Evolutionary conservation across 92 coral and sea anemone genomes (phyloP).

Genomic region (Virgularia gustaviana): DNA sequence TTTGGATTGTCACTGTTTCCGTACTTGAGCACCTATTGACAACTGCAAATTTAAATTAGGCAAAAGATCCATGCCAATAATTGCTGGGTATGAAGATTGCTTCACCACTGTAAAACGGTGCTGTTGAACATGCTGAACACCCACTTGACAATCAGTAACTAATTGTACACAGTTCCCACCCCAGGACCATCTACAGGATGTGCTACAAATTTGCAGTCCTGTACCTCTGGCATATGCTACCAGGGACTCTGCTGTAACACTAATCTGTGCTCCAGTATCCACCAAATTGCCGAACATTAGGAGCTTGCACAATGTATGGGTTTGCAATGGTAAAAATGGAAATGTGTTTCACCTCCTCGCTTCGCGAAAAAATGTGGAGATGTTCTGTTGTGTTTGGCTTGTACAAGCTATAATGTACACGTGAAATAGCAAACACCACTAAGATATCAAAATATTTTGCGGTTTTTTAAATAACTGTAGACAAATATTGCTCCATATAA

Average conservation of each 20-base stretch:
- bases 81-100: conserved; percentile 12
- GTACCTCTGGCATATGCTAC: not conserved
- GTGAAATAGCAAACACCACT: too few relatives aligned
- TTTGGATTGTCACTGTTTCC: too few relatives aligned
- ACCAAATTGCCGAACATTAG: not conserved
- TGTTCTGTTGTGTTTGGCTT: too few relatives aligned
- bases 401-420: too few relatives aligned
- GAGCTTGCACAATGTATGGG: too few relatives aligned
- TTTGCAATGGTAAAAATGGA: too few relatives aligned
- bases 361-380: too few relatives aligned
- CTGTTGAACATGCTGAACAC: conserved; percentile 1
- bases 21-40: too few relatives aligned
- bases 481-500: too few relatives aligned
- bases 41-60: not conserved
- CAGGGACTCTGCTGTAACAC: not conserved
- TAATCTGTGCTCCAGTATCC: not conserved
- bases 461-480: too few relatives aligned
- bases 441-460: too few relatives aligned
- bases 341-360: too few relatives aligned
- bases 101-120: not conserved
- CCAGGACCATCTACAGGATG: not conserved
- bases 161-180: not conserved
- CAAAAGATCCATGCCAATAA: not conserved
- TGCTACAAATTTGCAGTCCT: not conserved
- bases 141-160: conserved; percentile 13